These are phyloP conservation scores for Euwallacea fornicatus DNA, from an alignment of 1,140 invertebrate species.

Conservation along the genomic window DNA sequence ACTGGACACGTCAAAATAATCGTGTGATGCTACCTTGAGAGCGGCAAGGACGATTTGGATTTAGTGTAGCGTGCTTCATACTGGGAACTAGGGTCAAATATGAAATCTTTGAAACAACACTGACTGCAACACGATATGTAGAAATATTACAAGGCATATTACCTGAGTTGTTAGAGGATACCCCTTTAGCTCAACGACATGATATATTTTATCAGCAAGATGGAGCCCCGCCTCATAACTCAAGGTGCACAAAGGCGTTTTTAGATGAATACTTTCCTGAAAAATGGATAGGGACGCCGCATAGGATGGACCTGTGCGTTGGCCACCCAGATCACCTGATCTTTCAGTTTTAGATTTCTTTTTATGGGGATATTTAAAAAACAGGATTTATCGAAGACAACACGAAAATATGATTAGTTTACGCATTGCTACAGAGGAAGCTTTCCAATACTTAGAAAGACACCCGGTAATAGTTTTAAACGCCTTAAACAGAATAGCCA, in stretches of 20 bases:
- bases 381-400: too few relatives aligned
- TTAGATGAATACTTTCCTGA: not conserved
- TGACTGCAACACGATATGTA: not conserved
- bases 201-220: slow-evolving; percentile 12
- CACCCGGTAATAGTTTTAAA: too few relatives aligned
- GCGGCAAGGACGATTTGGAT: slow-evolving; percentile 7
- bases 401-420: too few relatives aligned
- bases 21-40: not conserved
- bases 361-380: too few relatives aligned
- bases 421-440: too few relatives aligned
- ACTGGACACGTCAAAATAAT: not conserved
- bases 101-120: slow-evolving; percentile 1
- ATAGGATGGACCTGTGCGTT: too few relatives aligned
- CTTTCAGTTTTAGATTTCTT: slow-evolving; percentile 4
- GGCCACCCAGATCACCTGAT: not conserved
- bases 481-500: too few relatives aligned
- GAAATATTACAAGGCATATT: slow-evolving; percentile 4
- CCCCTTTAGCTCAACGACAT: slow-evolving; percentile 10
- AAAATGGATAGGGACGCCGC: not conserved
- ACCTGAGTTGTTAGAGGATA: slow-evolving; percentile 2
- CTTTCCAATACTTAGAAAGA: too few relatives aligned
- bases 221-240: slow-evolving; percentile 14
- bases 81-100: slow-evolving; percentile 3
- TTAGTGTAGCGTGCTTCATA: not conserved
- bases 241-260: not conserved